Base-by-base conservation (phyloP, 1,140 invertebrate species). In the Drosophila elegans region DNA sequence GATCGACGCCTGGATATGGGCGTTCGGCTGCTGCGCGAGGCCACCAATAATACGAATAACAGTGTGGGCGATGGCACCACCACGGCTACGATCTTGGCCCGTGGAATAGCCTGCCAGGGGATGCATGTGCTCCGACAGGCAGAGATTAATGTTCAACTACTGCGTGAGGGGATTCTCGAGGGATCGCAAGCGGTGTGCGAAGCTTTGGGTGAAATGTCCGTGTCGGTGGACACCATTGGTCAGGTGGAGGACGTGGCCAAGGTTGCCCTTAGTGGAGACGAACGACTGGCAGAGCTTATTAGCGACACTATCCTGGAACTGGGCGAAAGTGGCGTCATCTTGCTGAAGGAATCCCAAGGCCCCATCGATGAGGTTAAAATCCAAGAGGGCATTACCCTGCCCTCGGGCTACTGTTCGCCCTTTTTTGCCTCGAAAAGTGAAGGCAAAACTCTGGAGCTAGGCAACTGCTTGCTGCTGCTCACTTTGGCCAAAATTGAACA, bases 211-310 rank as follows among this genome's bases (percentile, higher is more conserved):
- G 92, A 93, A 39, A 94, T 98, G 82, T 98, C 97, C 0, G 97
- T 96, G 86, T 94, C 94, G 11, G 97, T 99, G 5, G 98, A 96
- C 9, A 98, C 97, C 9, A 97, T 97, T 7, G 97, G 97, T 92
- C 98, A 99, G 93, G 98, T 99, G 79, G 96, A 97, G n/a, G 97
- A 98, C 93, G 97, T 99, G 29, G 98, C 98, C 3, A 98, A 97
- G 3, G 98, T 99, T 78, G 98, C 98, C 0, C 97, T 98, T 2
- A 99, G 99, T 93, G 98, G 98, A 2, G 98, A 99, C 93, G 94
- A 93, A 59, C 93, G 93, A 0, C 98, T 99, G 97, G 97, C 98
- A 84, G 97, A 95, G 93, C 95, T 96, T 38, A 98, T 98, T n/a
- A 96, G 96, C 80, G 97, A 98, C 90, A 98, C 98, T 55, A 97